Evolutionary conservation across 1,140 invertebrate genomes (phyloP), one percentile per base, ranked within the genome.

Genomic region (Caenorhabditis latens): DNA sequence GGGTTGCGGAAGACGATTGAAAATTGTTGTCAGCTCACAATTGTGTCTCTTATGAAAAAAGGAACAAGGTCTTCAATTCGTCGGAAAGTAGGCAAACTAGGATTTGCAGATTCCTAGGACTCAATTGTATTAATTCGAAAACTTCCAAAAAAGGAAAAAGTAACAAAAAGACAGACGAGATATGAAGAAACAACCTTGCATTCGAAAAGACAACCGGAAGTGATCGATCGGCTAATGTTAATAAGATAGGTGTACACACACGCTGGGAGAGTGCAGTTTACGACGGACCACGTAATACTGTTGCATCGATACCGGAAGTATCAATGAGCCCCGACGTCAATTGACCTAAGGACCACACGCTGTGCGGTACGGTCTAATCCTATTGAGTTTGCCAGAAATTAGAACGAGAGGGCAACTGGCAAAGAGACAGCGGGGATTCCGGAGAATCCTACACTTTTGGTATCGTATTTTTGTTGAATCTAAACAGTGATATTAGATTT

Each of bases 261-360:
- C 0, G 50, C 71, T 19, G 46, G 4, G n/a, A 32, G 61, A 8
- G 9, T 63, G 71, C 11, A 19, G 71, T 79, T 79, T 79, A 79
- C 71, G 71, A 79, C 46, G 46, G 71, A 32, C 71, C 21, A 79
- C 71, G 71, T 46, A 79, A 79, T 46, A 79, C 4, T 48, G 46
- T 79, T 79, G 71, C 71, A 79, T 50, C 46, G 46, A 43, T 14
- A 50, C 71, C 71, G 71, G 71, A 79, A 79, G 71, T 79, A 79
- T 79, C 71, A 79, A 79, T 79, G 71, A 79, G 71, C 71, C 32
- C 32, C 71, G 71, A 9, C 40, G 71, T 24, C 46, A 42, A 50
- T 79, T 79, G 71, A 79, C 71, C 71, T 5, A 24, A 1, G 19
- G n/a, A 50, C 46, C 71, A 2, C 71, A 50, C n/a, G 71, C 71